A percentile compares a stretch with the other conserved stretches of the same genome.
phyloP scores from a whole-genome alignment of 2,888 invertebrate species.

The Ennomos quercinarius region DNA sequence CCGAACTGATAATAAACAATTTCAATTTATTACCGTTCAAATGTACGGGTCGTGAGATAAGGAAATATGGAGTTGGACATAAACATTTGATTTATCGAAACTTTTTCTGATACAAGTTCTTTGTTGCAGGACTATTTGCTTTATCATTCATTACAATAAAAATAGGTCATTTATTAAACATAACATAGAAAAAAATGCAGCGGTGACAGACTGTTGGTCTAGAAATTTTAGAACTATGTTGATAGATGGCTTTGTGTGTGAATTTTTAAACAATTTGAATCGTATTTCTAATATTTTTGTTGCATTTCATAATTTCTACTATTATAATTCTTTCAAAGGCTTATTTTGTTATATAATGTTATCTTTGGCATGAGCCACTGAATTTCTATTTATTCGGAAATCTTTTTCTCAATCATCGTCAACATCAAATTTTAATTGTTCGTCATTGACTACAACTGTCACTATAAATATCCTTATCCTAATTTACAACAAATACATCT shows the following conservation, averaged over 20 bases:
- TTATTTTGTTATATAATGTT: too few species aligned
- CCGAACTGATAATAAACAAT: constrained; percentile 29
- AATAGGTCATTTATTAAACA: too few species aligned
- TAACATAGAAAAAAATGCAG: not conserved
- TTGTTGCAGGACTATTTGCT: constrained; percentile 14
- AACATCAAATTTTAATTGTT: too few species aligned
- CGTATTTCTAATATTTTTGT: too few species aligned
- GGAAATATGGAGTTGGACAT: constrained; percentile 25
- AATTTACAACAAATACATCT: constrained; percentile 3
- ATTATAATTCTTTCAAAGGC: too few species aligned
- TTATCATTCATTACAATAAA: constrained; percentile 10
- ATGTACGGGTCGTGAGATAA: constrained; percentile 26
- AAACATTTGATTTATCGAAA: constrained; percentile 31
- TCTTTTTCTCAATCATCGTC: too few species aligned
- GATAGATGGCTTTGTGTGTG: too few species aligned
- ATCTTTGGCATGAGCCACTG: too few species aligned
- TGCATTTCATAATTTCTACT: too few species aligned
- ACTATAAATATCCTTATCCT: not conserved
- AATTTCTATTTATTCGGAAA: too few species aligned
- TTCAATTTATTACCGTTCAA: constrained; percentile 33
- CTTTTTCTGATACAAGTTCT: constrained; percentile 20
- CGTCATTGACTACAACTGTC: too few species aligned
- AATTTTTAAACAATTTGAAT: too few species aligned
- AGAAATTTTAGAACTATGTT: not conserved
- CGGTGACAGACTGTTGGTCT: constrained; percentile 6